Evolutionary conservation across 2,888 invertebrate species (phyloP).

Genomic region (Rambutsinella grinnellia): DNA sequence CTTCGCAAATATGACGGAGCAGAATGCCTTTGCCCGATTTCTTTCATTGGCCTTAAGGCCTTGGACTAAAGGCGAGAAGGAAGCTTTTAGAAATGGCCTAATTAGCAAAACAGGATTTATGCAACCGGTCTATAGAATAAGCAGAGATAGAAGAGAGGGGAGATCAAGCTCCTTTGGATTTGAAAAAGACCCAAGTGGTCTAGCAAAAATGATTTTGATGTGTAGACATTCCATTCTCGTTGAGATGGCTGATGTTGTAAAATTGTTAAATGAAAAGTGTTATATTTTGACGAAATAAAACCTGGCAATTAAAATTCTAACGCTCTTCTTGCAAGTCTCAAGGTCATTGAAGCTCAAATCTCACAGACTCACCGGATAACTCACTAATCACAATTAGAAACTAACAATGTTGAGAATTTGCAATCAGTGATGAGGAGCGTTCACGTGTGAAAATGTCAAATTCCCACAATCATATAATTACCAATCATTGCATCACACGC

Average conservation of each 20-base stretch:
- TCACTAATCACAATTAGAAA: too few species aligned
- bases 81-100: neutral
- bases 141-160: neutral
- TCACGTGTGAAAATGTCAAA: too few species aligned
- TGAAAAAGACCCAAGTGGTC: neutral
- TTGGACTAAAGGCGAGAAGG: conserved; percentile 10
- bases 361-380: too few species aligned
- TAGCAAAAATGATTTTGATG: conserved; percentile 8
- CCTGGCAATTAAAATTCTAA: too few species aligned
- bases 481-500: too few species aligned
- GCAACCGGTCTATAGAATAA: conserved; percentile 5
- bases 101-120: conserved; percentile 20
- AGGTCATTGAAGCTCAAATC: too few species aligned
- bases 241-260: neutral
- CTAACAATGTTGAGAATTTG: too few species aligned
- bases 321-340: too few species aligned
- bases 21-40: conserved; percentile 28
- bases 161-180: neutral
- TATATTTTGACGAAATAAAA: neutral
- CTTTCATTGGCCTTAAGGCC: conserved; percentile 4
- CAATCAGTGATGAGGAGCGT: too few species aligned
- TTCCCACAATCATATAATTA: too few species aligned
- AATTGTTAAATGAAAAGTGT: neutral
- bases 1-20: conserved; percentile 9
- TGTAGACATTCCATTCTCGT: conserved; percentile 3